These are phyloP conservation scores for Melitaea cinxia DNA, from an alignment of 1,140 invertebrate genomes.

Conservation along the genomic window DNA sequence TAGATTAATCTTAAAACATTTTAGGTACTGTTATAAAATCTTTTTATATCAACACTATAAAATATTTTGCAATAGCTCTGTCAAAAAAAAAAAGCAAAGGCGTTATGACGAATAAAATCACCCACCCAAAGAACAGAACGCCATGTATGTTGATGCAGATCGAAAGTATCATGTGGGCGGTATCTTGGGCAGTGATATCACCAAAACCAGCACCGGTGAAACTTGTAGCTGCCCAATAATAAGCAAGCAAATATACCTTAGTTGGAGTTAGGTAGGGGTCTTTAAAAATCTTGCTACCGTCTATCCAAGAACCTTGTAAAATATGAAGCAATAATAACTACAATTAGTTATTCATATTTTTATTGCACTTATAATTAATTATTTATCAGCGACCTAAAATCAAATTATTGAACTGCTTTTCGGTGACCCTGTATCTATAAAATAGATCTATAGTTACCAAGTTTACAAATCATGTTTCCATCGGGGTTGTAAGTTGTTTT, in stretches of 20 bases:
- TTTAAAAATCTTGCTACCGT: slow-evolving; percentile 53
- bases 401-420: too few species aligned
- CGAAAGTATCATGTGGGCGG: slow-evolving; percentile 66
- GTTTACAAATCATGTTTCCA: slow-evolving; percentile 66
- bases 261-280: slow-evolving; percentile 52
- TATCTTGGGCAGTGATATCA: slow-evolving; percentile 73
- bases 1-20: too few species aligned
- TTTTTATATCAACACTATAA: too few species aligned
- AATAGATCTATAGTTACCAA: slow-evolving; percentile 48
- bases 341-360: too few species aligned
- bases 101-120: slow-evolving; percentile 28
- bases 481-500: slow-evolving; percentile 47
- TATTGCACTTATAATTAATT: too few species aligned
- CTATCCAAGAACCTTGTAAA: slow-evolving; percentile 64
- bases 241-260: slow-evolving; percentile 67
- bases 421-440: too few species aligned
- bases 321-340: background rate
- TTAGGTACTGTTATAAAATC: too few species aligned
- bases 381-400: too few species aligned
- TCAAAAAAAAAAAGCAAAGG: slow-evolving; percentile 26
- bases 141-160: slow-evolving; percentile 73
- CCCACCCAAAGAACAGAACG: slow-evolving; percentile 77
- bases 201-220: slow-evolving; percentile 76
- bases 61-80: too few species aligned
- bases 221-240: slow-evolving; percentile 75